Evolutionary conservation across 2,113 vertebrate species (phyloP).

Genomic region (Catharus fuscescens): DNA sequence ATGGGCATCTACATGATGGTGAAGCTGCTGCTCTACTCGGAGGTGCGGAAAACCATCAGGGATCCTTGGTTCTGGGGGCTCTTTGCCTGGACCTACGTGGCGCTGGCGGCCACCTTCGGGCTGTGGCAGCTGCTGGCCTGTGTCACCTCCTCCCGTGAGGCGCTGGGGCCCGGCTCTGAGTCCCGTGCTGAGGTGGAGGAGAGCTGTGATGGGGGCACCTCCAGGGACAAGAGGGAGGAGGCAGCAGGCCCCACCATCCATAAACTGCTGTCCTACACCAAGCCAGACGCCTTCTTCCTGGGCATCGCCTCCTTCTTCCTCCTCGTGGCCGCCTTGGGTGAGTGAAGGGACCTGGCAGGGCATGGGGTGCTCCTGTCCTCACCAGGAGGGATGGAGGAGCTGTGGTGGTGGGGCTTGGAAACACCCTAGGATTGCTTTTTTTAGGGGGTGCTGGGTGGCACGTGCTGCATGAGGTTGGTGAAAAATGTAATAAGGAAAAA

Average conservation of each 20-base stretch:
- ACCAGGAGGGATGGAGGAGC: neutral
- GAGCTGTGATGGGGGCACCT: neutral
- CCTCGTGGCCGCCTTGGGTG: slow-evolving; percentile 86
- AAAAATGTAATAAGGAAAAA: neutral
- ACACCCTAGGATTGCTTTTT: neutral
- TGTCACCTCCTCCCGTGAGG: slow-evolving; percentile 50
- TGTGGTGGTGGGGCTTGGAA: neutral
- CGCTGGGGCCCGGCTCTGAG: slow-evolving; percentile 24
- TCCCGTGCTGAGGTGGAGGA: slow-evolving; percentile 46
- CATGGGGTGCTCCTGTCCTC: accelerated
- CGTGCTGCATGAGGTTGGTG: accelerated
- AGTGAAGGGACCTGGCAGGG: slow-evolving; percentile 30
- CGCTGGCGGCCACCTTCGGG: slow-evolving; percentile 72
- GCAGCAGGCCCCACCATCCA: slow-evolving; percentile 85
- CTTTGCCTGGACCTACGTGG: slow-evolving; percentile 86
- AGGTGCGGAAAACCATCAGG: slow-evolving; percentile 77
- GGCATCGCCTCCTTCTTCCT: slow-evolving; percentile 86
- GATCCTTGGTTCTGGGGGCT: slow-evolving; percentile 89
- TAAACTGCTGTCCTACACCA: slow-evolving; percentile 89
- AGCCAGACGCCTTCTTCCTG: slow-evolving; percentile 82
- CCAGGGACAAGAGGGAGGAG: slow-evolving; percentile 40
- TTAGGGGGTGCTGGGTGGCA: neutral
- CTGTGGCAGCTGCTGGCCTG: slow-evolving; percentile 84
- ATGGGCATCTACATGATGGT: slow-evolving; percentile 83
- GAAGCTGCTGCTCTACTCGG: slow-evolving; percentile 90